These are phyloP conservation scores for Andrena minutula DNA, from an alignment of 2,888 invertebrate genomes.

Conservation along the genomic window DNA sequence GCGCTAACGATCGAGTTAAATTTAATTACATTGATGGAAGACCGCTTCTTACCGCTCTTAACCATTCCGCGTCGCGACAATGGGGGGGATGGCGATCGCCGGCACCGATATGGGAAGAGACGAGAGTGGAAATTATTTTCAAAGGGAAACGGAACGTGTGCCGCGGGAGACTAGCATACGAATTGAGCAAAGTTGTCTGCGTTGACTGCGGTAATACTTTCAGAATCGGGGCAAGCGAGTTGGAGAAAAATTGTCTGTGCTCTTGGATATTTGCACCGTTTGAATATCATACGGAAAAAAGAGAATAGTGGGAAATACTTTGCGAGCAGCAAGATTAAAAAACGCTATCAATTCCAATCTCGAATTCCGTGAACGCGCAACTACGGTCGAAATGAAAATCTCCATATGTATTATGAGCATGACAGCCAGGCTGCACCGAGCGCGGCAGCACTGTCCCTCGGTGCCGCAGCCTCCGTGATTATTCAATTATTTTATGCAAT, in stretches of 20 bases:
- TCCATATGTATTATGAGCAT: slow-evolving; percentile 35
- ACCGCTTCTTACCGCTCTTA: slow-evolving; percentile 1
- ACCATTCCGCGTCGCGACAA: slow-evolving; percentile 3
- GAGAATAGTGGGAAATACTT: background rate
- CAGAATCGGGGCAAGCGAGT: no score
- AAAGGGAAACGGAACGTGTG: background rate
- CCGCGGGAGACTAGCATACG: background rate
- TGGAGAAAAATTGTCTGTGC: no score
- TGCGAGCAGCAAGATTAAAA: slow-evolving; percentile 32
- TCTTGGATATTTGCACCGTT: background rate
- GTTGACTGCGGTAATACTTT: no score
- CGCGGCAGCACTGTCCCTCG: background rate
- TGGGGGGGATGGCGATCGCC: slow-evolving; percentile 3
- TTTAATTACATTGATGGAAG: slow-evolving; percentile 45
- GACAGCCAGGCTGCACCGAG: slow-evolving; percentile 10
- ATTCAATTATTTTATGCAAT: slow-evolving; percentile 56
- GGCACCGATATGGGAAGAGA: background rate
- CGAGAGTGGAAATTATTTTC: slow-evolving; percentile 8
- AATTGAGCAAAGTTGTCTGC: background rate
- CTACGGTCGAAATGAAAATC: slow-evolving; percentile 45
- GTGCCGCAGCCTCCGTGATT: slow-evolving; percentile 29
- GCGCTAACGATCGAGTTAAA: slow-evolving; percentile 36
- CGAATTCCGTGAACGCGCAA: slow-evolving; percentile 32
- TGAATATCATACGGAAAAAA: background rate
- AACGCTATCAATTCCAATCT: slow-evolving; percentile 33